Evolutionary conservation across 1,140 invertebrate genomes (phyloP), one percentile per base, ranked within the genome.

Genomic region (Drosophila novamexicana): DNA sequence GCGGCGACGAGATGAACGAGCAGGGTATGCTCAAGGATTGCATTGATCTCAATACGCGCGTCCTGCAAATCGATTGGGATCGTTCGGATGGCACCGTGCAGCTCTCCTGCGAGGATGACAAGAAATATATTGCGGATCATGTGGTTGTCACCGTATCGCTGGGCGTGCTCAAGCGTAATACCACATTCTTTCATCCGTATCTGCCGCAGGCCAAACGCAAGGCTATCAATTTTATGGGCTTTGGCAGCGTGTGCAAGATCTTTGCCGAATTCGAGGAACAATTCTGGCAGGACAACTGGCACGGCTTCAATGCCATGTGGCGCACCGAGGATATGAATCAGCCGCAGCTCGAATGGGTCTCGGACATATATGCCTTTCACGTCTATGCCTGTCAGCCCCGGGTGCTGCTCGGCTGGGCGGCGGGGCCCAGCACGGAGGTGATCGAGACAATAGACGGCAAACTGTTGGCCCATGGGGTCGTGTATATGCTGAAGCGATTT

Each of bases 241-340:
- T 96, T 66, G 96, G 95, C 18, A 94, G 94, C 7, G 93, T 97
- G 1, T 94, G 96, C 82, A 97, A 97, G 93, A 94, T 98, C 52
- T 97, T 95, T 75, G 78, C 96, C 1, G 94, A 95, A 83, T 97
- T 96, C 80, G 90, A 93, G 0, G 83, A 93, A 39, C 93, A 91
- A 47, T 96, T 96, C 94, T 96, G 96, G 95, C 93, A 93, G 0
- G 82, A 93, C 40, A 74, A 92, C 45, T 91, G 74, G 45, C 81
- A 67, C 42, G 93, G 91, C 47, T 94, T 93, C 74, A 93, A 82
- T 70, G 92, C 94, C 14, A 63, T 95, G 16, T 95, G 95, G 95
- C 79, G 83, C 0, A 79, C 93, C 29, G 76, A 93, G 40, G 93
- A 95, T 64, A 12, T 95, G 93, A 79, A 80, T 88, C 91, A 92